Evolutionary conservation across 2,113 vertebrate genomes (phyloP), one percentile per base, ranked within the genome.

Genomic region (Elephas maximus): DNA sequence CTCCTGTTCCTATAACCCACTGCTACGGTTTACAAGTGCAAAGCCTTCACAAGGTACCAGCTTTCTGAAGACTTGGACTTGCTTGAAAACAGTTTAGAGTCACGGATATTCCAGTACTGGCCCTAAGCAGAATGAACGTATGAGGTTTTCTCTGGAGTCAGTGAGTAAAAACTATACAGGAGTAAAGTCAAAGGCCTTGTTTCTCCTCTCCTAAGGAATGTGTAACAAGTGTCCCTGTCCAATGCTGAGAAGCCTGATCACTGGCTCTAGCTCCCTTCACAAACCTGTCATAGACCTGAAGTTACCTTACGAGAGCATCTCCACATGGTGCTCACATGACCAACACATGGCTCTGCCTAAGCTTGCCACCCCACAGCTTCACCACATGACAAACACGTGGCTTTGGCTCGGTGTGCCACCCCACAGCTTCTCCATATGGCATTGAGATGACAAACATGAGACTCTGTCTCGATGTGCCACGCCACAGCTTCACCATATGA

Each of bases 91-190:
- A 23, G 45, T 6, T 21, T 5, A 11, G 37, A 12, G 28, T 69
- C n/a, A 23, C 44, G 44, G 83, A 65, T 67, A 76, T 78, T 63
- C 45, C 81, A 48, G 6, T 11, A 63, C 60, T 23, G 23, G 63
- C 45, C 45, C 41, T 41, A 2, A 7, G 86, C 95, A 74, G 57
- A 62, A 0, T 0, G 7, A 33, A 21, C 10, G 0, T 26, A 5
- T 2, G 28, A 48, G 53, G 1, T 33, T 37, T 53, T 95, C 62
- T 28, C 30, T 41, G 3, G 88, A 28, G 37, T 60, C 15, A 1
- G 12, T 6, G 20, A 37, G 53, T 73, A 53, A 92, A 0, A 0
- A 24, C 93, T 2, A 3, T 0, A 0, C 24, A 37, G 21, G 20
- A 37, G 17, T 5, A 14, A 67, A 41, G 1, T 28, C 74, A 24